Evolutionary conservation across 2,113 vertebrate genomes (phyloP), one percentile per base, ranked within the genome.

Genomic region (Aldabrachelys gigantea): DNA sequence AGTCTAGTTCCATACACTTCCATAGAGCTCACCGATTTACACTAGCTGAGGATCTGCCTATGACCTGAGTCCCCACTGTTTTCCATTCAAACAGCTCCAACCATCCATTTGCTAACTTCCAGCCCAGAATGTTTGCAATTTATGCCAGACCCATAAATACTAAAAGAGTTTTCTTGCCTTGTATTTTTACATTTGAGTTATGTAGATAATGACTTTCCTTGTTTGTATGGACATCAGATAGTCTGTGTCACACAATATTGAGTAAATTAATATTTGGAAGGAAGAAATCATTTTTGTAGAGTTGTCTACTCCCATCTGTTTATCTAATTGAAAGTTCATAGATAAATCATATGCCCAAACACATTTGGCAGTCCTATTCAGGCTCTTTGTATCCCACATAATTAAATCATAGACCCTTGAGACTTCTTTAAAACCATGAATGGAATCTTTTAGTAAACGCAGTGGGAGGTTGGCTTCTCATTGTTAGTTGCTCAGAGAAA

Each of bases 361-460:
- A 81, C 47, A 91, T 94, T 90, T 0, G 1, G 17, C 82, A 93
- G 89, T 96, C 89, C 95, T 91, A 95, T 93, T 81, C 81, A 75
- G 91, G 69, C 59, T 95, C 80, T 89, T 93, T 95, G 81, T 94
- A 96, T 82, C 78, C 75, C 87, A 88, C 88, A 54, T 88, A 97
- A 94, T 93, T 96, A 94, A 96, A 93, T 95, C 89, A 89, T 76
- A 88, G 75, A 31, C 94, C 88, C 95, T 91, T 94, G 90, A 95
- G 92, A 62, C n/a, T 80, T 97, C 93, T 38, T 92, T 95, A 95
- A 29, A 92, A 91, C 95, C 92, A 85, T 92, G 53, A 88, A 2
- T 96, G 94, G 96, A 96, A 96, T 97, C 95, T 96, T 96, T 93
- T 96, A 89, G 79, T 92, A 95, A 91, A 88, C 86, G 85, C 83